Conservation (phyloP, 2,113 vertebrate species). For the Camelus bactrianus region DNA sequence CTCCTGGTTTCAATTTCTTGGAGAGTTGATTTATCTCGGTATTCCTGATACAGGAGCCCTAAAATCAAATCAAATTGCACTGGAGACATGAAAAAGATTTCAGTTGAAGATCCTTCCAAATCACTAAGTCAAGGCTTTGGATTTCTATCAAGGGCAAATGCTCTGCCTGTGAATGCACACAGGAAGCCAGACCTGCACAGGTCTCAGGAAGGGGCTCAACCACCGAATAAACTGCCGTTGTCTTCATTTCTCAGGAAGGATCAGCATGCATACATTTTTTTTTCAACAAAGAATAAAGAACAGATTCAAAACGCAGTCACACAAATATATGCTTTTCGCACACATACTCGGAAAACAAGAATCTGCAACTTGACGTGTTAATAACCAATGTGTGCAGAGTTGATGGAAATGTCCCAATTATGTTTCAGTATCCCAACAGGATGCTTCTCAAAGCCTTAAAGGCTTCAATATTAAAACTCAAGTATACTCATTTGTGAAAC, state of each 20-base stretch:
- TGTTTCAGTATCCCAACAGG: background rate
- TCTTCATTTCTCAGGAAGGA: background rate
- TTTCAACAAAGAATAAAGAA: background rate
- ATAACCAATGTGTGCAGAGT: no score
- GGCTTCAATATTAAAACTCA: background rate
- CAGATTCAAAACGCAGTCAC: background rate
- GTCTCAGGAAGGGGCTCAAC: background rate
- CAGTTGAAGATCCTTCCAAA: fast-evolving
- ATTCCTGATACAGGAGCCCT: constrained; percentile 98
- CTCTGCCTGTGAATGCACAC: fast-evolving
- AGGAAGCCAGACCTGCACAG: fast-evolving
- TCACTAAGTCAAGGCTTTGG: fast-evolving
- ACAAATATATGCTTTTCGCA: background rate
- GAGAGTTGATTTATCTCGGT: constrained; percentile 95
- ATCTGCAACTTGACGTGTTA: background rate
- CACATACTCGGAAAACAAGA: background rate
- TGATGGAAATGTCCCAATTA: background rate
- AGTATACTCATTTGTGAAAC: background rate
- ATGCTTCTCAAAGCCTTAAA: background rate
- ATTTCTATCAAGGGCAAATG: fast-evolving
- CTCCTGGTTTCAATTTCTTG: constrained; percentile 96
- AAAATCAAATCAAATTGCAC: constrained; percentile 53
- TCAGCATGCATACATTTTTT: background rate
- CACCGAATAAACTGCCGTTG: fast-evolving
- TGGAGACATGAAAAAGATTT: background rate